Evolutionary conservation across 2,797 vertebrate species (phyloP), one percentile per base, ranked within the genome.

Genomic region (Synanceia verrucosa): DNA sequence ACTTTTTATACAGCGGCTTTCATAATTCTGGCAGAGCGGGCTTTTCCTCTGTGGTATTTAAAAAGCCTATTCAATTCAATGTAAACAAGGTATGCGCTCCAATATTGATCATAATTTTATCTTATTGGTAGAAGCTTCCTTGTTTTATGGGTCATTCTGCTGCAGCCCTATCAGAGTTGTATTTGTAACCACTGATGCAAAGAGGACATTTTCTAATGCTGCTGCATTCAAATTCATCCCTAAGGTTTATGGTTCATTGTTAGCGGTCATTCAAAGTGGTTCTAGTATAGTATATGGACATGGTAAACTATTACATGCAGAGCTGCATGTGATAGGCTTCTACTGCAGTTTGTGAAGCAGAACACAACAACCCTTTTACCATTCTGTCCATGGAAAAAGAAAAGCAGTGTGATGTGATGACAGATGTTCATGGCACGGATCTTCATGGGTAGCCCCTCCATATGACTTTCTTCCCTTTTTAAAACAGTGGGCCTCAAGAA

Each of bases 71-170:
- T 14, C 9, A 9, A 31, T 31, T 76, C 13, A 72, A 43, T 21
- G 47, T 73, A 64, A 81, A 68, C 41, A 52, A 37, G 43, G n/a
- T 53, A 47, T 62, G 21, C 18, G n/a, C 31, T 53, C 19, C 6
- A 55, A 1, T 58, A 18, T 44, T 61, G 10, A 29, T 68, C 10
- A 46, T 19, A 19, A 52, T 60, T 52, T n/a, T 2, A 60, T 64
- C n/a, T 50, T 8, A 21, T 48, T 61, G 26, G 36, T 33, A 24
- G 39, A 58, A 23, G n/a, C 19, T 3, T 46, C 43, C 23, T 31
- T 41, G 24, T 44, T 67, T n/a, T 46, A 47, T 9, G 28, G 23
- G 34, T 60, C 14, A 31, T 18, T 36, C 13, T 19, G 3, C 5
- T 12, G 11, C 39, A 29, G 37, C 26, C 39, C 7, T 56, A 37